A percentile compares a stretch with the other conserved stretches of the same genome.
Conservation (phyloP, 2,888 invertebrate species). For the Nebria brevicollis region DNA sequence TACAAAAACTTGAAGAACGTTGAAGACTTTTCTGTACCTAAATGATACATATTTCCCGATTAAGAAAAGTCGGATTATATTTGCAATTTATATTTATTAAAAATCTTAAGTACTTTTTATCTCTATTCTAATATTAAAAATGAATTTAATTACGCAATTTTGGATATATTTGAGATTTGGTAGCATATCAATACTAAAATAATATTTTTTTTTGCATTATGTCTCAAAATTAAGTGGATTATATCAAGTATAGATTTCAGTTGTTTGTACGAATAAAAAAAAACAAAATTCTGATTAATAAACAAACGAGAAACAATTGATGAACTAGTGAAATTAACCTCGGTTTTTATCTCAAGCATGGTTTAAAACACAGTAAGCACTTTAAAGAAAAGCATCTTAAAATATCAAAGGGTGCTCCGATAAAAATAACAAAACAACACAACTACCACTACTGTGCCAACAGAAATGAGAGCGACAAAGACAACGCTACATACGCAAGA, state of each 20-base stretch:
- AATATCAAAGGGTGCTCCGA: conserved; percentile 37
- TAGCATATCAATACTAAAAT: too few species aligned
- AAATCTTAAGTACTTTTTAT: neutral
- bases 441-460: neutral
- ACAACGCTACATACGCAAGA: neutral
- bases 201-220: too few species aligned
- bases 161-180: too few species aligned
- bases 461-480: neutral
- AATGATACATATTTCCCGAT: neutral
- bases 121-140: too few species aligned
- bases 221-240: too few species aligned
- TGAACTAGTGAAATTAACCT: conserved; percentile 4
- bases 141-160: too few species aligned
- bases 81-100: neutral
- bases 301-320: too few species aligned
- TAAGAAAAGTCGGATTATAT: neutral
- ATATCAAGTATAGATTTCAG: too few species aligned
- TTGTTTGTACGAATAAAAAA: too few species aligned
- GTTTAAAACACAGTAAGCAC: conserved; percentile 19
- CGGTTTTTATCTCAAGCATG: neutral
- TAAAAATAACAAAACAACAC: conserved; percentile 26
- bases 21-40: neutral
- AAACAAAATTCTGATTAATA: neutral
- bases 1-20: neutral
- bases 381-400: conserved; percentile 35